A percentile compares a stretch with the other conserved stretches of the same genome.
phyloP scores from a whole-genome alignment of 2,797 vertebrate species.

The Eulemur mongoz region DNA sequence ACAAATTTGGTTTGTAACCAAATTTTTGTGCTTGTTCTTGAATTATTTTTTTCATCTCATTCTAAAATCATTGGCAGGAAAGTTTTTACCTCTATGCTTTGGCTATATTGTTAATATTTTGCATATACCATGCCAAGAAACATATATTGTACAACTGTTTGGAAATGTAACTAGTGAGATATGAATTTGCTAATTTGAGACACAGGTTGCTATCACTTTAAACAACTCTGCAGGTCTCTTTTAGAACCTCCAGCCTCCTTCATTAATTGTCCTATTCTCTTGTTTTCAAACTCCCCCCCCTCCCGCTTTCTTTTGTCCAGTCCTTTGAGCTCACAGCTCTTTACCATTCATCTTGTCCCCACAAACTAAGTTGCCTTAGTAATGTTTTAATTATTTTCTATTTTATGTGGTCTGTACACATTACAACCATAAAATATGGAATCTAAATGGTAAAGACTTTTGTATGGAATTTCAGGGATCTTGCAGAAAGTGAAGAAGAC shows the following conservation, averaged over 20 bases:
- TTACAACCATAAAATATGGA: background rate
- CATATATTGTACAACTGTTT: background rate
- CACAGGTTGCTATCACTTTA: background rate
- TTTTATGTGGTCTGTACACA: background rate
- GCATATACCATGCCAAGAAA: background rate
- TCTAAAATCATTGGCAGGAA: background rate
- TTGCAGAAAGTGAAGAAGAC: background rate
- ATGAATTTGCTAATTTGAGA: background rate
- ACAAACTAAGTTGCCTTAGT: background rate
- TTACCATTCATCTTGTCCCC: background rate
- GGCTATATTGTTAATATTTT: background rate
- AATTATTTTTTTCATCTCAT: background rate
- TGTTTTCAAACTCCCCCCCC: background rate
- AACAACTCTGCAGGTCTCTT: background rate
- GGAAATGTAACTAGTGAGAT: background rate
- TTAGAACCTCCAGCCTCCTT: accelerated
- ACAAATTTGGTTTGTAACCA: background rate
- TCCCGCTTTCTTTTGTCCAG: background rate
- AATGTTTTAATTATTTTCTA: background rate
- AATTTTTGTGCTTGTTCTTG: background rate
- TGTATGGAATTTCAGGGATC: background rate
- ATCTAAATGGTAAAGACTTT: background rate
- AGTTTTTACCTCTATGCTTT: background rate
- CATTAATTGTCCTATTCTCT: background rate
- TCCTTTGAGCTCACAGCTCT: accelerated